Evolutionary conservation across 1,140 invertebrate genomes (phyloP).

Genomic region (Anastrepha ludens): DNA sequence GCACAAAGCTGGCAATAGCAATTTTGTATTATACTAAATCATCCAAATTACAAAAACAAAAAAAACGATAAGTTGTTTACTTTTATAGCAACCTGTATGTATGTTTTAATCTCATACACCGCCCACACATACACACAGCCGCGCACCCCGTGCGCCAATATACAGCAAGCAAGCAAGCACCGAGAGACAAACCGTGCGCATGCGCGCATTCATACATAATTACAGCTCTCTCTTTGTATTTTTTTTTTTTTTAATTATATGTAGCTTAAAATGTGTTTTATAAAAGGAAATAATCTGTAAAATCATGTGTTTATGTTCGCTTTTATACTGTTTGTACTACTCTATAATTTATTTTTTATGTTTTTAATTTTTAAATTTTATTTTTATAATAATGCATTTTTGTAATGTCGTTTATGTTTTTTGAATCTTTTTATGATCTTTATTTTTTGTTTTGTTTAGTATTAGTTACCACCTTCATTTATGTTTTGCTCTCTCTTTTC

Average conservation of each 20-base stretch:
- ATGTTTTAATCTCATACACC: neutral
- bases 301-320: slow-evolving; percentile 3
- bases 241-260: slow-evolving; percentile 25
- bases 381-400: neutral
- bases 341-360: slow-evolving; percentile 39
- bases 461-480: slow-evolving; percentile 30
- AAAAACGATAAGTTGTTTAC: neutral
- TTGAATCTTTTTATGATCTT: neutral
- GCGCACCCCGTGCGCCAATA: neutral
- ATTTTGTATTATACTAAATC: slow-evolving; percentile 34
- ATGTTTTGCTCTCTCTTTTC: neutral
- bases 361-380: slow-evolving; percentile 18
- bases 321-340: slow-evolving; percentile 21
- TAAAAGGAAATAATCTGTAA: neutral
- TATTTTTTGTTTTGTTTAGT: slow-evolving; percentile 34
- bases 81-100: slow-evolving; percentile 1
- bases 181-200: neutral
- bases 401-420: neutral
- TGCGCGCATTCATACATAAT: neutral
- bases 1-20: neutral
- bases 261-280: slow-evolving; percentile 44
- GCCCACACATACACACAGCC: neutral
- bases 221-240: slow-evolving; percentile 23
- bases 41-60: neutral
- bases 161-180: neutral